Evolutionary conservation across 2,113 vertebrate genomes (phyloP), one percentile per base, ranked within the genome.

Genomic region (Oxyura jamaicensis): DNA sequence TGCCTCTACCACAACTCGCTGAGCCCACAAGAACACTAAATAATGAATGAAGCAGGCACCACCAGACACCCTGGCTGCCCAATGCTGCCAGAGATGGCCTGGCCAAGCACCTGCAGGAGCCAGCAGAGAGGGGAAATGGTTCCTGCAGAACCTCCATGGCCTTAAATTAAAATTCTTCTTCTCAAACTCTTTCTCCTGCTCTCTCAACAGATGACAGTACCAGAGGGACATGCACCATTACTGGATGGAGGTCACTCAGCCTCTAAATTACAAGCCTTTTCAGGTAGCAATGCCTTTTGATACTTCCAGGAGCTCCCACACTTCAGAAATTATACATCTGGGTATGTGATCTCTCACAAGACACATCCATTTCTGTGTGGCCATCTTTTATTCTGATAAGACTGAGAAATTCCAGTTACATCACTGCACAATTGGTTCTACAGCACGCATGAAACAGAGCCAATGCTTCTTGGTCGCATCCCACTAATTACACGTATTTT

Each of bases 341-440:
- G 10, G 10, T 48, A 48, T 11, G 46, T 48, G 46, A 48, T 48
- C 44, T 41, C 33, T 88, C 59, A 33, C 20, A 26, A 15, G 33
- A 44, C 16, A 3, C 0, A 1, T 58, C 19, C 50, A 74, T 76
- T 62, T 65, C n/a, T 50, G 33, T 18, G 31, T 0, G 39, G 20
- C 22, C 22, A 50, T 20, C n/a, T 78, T 36, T 44, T 31, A 74
- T 16, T 36, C 46, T 4, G 6, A 3, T 4, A 48, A 29, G 29
- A 59, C 21, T 5, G 10, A 89, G 35, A 88, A 83, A 88, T 81
- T 59, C 76, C 68, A 39, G 8, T 56, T 89, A 13, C 0, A 0
- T 48, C 62, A 36, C 15, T 41, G 33, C 4, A 29, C 1, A 0
- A 2, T 19, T 31, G n/a, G n/a, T 20, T 33, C 59, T 62, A 66